A percentile compares a stretch with the other conserved stretches of the same genome.
phyloP scores from a whole-genome alignment of 1,140 invertebrate species.

The Adoxophyes honmai region DNA sequence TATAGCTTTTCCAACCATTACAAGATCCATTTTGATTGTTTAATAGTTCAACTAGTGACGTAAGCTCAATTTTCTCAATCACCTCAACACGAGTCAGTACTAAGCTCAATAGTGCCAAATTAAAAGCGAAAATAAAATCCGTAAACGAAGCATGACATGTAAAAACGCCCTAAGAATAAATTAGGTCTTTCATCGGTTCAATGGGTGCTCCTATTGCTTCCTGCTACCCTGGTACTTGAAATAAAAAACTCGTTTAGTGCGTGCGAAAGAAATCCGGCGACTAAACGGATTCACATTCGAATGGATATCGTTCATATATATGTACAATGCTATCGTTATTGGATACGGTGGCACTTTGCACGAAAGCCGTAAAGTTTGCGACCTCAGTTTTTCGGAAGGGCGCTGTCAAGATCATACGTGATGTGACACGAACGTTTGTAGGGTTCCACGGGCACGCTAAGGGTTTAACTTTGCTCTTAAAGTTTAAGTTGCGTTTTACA shows the following conservation, averaged over 20 bases:
- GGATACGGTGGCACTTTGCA: conserved; percentile 47
- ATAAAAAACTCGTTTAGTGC: conserved; percentile 40
- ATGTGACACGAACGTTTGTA: not conserved
- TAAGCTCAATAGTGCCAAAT: not conserved
- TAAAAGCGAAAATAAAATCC: not conserved
- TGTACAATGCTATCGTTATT: conserved; percentile 38
- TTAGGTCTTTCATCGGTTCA: not conserved
- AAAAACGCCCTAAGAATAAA: not conserved
- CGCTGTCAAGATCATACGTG: conserved; percentile 14
- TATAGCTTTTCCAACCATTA: conserved; percentile 56
- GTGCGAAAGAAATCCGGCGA: conserved; percentile 51
- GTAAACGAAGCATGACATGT: not conserved
- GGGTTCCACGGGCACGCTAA: no score
- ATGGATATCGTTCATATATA: conserved; percentile 44
- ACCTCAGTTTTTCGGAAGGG: not conserved
- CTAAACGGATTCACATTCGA: conserved; percentile 42
- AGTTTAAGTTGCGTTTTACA: no score
- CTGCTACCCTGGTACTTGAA: conserved; percentile 15
- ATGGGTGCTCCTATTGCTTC: not conserved
- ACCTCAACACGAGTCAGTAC: not conserved
- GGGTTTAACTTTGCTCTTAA: no score
- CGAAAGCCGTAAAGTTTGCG: conserved; percentile 47
- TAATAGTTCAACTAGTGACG: no score
- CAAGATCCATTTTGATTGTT: conserved; percentile 58
- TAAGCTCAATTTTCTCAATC: no score